Conservation (phyloP, 2,888 invertebrate genomes). For the Lobophora halterata region DNA sequence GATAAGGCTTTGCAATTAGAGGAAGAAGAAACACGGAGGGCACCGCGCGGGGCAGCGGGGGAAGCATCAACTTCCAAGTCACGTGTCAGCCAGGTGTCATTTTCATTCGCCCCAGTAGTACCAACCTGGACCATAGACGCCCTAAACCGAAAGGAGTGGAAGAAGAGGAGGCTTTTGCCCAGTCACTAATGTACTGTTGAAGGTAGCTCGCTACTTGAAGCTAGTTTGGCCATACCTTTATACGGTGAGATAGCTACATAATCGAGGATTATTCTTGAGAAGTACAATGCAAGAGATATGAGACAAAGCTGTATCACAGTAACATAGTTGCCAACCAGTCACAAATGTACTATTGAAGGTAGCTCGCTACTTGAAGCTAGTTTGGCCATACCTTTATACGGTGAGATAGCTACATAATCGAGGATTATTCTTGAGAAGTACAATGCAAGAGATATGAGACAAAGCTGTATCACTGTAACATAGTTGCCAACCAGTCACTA, state of each 20-base stretch:
- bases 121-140: too few relatives aligned
- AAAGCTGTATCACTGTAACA: conserved; percentile 4
- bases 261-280: conserved; percentile 9
- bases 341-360: too few relatives aligned
- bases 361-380: background rate
- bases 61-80: too few relatives aligned
- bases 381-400: conserved; percentile 2
- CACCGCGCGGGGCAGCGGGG: too few relatives aligned
- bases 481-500: conserved; percentile 2
- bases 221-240: conserved; percentile 2
- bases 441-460: conserved; percentile 3
- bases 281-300: conserved; percentile 5
- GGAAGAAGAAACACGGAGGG: too few relatives aligned
- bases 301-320: conserved; percentile 4
- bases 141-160: too few relatives aligned
- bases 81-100: too few relatives aligned
- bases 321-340: background rate
- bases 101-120: too few relatives aligned
- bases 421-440: conserved; percentile 10
- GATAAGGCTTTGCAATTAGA: too few relatives aligned
- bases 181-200: too few relatives aligned
- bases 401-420: conserved; percentile 6
- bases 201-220: background rate
- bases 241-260: conserved; percentile 5
- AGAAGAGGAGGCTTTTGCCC: too few relatives aligned